A percentile compares a stretch with the other conserved stretches of the same genome.
Evolutionary conservation across 2,113 vertebrate genomes (phyloP).

Genomic region (Anser brachyrhynchus): DNA sequence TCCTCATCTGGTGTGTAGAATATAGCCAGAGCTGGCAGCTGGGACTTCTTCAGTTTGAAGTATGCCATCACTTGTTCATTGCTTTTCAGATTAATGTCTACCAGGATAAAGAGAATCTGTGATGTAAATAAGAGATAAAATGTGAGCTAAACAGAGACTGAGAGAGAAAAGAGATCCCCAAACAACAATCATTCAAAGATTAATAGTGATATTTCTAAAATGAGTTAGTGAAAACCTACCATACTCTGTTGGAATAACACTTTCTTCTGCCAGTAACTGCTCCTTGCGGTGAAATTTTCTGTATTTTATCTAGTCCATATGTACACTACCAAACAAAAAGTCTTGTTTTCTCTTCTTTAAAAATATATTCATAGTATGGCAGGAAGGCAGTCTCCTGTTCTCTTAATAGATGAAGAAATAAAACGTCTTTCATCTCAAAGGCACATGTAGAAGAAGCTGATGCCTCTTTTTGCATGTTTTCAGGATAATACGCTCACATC

Average conservation of each 20-base stretch:
- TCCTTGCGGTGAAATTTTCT: not conserved
- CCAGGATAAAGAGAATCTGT: conserved; percentile 91
- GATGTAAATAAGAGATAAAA: conserved; percentile 25
- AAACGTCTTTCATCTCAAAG: not conserved
- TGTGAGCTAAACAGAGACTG: not conserved
- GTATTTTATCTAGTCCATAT: not conserved
- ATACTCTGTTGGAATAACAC: not conserved
- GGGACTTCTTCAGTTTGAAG: conserved; percentile 83
- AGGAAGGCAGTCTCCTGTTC: not conserved
- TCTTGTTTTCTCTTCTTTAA: not conserved
- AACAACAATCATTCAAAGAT: not conserved
- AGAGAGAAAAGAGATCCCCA: not conserved
- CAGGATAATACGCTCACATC: not conserved
- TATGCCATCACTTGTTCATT: conserved; percentile 80
- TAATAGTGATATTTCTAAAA: not conserved
- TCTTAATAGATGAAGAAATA: not conserved
- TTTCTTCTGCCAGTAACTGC: not conserved
- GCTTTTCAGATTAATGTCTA: conserved; percentile 80
- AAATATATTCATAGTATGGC: not conserved
- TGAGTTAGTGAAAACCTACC: not conserved
- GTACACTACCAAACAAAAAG: not conserved
- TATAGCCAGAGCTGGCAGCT: conserved; percentile 88
- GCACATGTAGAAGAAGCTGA: not conserved
- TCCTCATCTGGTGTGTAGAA: conserved; percentile 81
- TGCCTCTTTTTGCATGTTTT: not conserved